A percentile compares a stretch with the other conserved stretches of the same genome.
phyloP scores from a whole-genome alignment of 2,113 vertebrate genomes.

The Aspiorhynchus laticeps region DNA sequence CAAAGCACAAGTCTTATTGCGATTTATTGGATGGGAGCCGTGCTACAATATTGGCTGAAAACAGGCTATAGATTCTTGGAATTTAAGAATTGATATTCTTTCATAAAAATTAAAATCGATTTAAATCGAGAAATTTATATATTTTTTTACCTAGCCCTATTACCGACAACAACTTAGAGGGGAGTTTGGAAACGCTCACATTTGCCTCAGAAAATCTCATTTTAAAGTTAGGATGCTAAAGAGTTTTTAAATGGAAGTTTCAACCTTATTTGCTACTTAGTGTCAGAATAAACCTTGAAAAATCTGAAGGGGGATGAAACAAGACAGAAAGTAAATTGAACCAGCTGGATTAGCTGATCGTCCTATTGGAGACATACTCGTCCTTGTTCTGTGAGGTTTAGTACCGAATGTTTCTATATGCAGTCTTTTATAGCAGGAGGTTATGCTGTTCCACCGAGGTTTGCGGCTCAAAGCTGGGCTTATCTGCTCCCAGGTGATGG shows the following conservation, averaged over 20 bases:
- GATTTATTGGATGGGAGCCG: too few species aligned
- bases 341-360: not conserved
- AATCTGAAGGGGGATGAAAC: not conserved
- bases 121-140: too few species aligned
- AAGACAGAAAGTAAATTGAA: not conserved
- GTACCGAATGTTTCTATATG: not conserved
- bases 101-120: too few species aligned
- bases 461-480: slow-evolving; percentile 24
- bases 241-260: not conserved
- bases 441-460: not conserved
- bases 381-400: not conserved
- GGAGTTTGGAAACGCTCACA: not conserved
- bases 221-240: not conserved
- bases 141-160: too few species aligned
- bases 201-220: not conserved
- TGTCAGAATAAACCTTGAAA: slow-evolving; percentile 3
- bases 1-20: too few species aligned
- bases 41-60: too few species aligned
- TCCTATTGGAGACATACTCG: not conserved
- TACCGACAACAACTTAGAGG: too few species aligned
- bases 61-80: too few species aligned
- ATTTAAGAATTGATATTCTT: too few species aligned
- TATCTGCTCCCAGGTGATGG: slow-evolving; percentile 32
- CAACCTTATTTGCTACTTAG: not conserved
- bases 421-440: not conserved